Conservation (phyloP, 2,113 vertebrate species). For the Hydrochoerus hydrochaeris region DNA sequence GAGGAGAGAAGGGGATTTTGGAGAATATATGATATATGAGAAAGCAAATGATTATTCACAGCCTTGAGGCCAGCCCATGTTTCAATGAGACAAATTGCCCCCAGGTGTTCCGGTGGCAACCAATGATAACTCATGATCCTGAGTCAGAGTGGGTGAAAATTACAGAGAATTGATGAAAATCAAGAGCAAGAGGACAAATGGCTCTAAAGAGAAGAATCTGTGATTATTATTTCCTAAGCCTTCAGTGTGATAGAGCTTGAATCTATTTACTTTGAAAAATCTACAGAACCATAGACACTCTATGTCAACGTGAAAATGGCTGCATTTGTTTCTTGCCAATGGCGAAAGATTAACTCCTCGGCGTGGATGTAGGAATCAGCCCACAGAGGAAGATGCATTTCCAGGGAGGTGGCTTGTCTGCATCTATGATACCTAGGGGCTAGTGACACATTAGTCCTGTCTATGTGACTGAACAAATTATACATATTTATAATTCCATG, state of each 20-base stretch:
- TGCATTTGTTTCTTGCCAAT: conserved; percentile 76
- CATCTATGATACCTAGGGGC: not conserved
- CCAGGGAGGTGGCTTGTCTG: not conserved
- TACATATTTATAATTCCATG: not conserved
- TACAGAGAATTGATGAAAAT: conserved; percentile 96
- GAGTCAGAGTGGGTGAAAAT: conserved; percentile 92
- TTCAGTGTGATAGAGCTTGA: conserved; percentile 75
- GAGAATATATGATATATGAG: conserved; percentile 95
- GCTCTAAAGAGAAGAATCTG: conserved; percentile 91
- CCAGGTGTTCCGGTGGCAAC: conserved; percentile 93
- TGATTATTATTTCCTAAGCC: conserved; percentile 81
- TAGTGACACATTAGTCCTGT: not conserved
- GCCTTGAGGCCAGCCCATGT: conserved; percentile 92
- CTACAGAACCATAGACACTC: conserved; percentile 55
- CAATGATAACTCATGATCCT: conserved; percentile 99
- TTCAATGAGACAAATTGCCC: conserved; percentile 98
- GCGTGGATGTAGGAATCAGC: not conserved
- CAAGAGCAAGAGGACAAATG: conserved; percentile 94
- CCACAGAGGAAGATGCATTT: conserved; percentile 32
- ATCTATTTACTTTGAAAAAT: conserved; percentile 85
- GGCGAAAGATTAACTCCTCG: conserved; percentile 79
- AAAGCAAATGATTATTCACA: conserved; percentile 95
- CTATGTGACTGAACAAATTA: not conserved
- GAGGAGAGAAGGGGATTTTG: conserved; percentile 88
- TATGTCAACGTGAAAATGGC: conserved; percentile 76